phyloP scores from a whole-genome alignment of 2,113 vertebrate species.

The Channa maculata region DNA sequence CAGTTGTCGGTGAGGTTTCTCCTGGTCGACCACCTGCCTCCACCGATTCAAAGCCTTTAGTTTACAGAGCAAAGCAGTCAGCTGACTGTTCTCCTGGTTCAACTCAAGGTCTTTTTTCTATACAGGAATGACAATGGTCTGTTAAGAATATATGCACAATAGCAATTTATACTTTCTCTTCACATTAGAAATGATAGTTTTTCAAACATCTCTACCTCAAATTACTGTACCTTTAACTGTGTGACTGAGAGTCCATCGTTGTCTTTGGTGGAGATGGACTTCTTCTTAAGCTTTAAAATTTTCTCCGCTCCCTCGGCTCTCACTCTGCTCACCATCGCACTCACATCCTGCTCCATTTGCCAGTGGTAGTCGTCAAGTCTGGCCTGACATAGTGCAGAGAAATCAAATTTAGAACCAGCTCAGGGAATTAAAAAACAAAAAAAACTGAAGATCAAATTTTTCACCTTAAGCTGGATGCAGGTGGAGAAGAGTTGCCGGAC shows the following conservation, averaged over 20 bases:
- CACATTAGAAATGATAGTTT: no score
- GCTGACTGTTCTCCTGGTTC: constrained; percentile 67
- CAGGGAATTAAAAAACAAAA: no score
- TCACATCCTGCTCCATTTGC: constrained; percentile 76
- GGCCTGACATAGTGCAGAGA: constrained; percentile 59
- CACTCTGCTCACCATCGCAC: constrained; percentile 78
- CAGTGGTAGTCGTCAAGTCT: constrained; percentile 76
- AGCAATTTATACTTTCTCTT: no score
- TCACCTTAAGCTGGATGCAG: constrained; percentile 84
- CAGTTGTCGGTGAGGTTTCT: constrained; percentile 71
- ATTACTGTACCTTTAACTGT: constrained; percentile 70
- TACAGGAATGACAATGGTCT: background rate
- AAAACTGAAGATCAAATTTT: constrained; percentile 5
- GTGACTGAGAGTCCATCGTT: constrained; percentile 55
- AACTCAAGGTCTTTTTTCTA: constrained; percentile 78
- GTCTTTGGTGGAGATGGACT: constrained; percentile 73
- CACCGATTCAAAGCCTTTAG: constrained; percentile 76
- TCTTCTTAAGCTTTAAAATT: constrained; percentile 80
- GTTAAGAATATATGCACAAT: no score
- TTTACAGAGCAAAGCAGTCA: constrained; percentile 75
- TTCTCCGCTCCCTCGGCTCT: constrained; percentile 75
- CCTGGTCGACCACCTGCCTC: constrained; percentile 74
- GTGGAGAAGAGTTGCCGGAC: constrained; percentile 77
- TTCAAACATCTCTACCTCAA: background rate
- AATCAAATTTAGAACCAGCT: background rate